Evolutionary conservation across 2,797 vertebrate species (phyloP).

Genomic region (Danio choprae): DNA sequence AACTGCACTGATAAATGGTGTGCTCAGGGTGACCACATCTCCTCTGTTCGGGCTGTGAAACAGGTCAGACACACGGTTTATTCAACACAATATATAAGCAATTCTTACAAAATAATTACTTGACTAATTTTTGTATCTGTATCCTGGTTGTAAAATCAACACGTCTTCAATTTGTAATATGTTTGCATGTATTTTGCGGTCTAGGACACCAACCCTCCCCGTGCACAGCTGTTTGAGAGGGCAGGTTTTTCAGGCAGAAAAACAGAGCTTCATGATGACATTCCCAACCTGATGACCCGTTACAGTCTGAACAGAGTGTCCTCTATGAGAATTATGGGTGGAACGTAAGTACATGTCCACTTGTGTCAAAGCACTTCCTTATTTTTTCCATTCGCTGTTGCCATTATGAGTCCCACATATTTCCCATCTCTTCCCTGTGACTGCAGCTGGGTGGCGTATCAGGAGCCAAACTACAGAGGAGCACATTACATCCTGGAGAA

Average conservation of each 20-base stretch:
- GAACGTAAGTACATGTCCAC: constrained; percentile 71
- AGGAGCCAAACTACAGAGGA: constrained; percentile 83
- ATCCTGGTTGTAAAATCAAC: background rate
- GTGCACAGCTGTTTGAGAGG: constrained; percentile 77
- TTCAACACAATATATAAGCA: background rate
- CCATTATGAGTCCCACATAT: background rate
- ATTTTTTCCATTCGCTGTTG: background rate
- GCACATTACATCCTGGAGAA: constrained; percentile 80
- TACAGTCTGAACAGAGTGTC: constrained; percentile 79
- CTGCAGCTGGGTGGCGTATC: constrained; percentile 79
- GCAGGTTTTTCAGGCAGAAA: constrained; percentile 78
- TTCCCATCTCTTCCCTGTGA: constrained; percentile 21
- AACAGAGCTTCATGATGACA: constrained; percentile 80
- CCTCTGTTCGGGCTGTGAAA: constrained; percentile 78
- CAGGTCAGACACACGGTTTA: constrained; percentile 69
- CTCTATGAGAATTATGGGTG: constrained; percentile 79
- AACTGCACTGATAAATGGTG: constrained; percentile 83
- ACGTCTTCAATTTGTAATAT: background rate
- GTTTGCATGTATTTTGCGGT: constrained; percentile 42
- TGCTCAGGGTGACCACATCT: constrained; percentile 74
- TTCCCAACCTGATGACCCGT: constrained; percentile 82
- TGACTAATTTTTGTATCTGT: background rate
- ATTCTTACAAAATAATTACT: background rate
- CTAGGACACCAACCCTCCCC: constrained; percentile 72
- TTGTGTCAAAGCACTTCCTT: background rate